Conservation (phyloP, 2,113 vertebrate species). For the Climacteris rufus region DNA sequence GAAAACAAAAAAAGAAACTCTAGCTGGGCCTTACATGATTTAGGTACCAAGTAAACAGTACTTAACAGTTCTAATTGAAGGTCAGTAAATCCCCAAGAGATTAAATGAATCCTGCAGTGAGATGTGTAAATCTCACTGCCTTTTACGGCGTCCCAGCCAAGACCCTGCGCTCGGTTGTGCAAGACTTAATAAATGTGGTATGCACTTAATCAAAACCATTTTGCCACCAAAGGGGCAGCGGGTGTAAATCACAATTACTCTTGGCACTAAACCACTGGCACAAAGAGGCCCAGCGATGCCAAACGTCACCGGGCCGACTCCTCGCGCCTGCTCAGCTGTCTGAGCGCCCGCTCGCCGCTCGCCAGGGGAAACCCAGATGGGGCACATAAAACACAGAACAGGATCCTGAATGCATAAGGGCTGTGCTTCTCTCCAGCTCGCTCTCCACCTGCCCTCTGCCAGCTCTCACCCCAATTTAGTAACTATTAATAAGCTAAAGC, state of each 20-base stretch:
- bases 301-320: conserved; percentile 51
- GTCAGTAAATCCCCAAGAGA: conserved; percentile 82
- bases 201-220: conserved; percentile 84
- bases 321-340: conserved; percentile 54
- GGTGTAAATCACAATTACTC: conserved; percentile 80
- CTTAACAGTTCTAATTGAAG: conserved; percentile 82
- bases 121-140: conserved; percentile 76
- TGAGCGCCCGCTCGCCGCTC: conserved; percentile 41
- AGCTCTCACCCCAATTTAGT: conserved; percentile 55
- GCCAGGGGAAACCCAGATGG: conserved; percentile 57
- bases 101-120: conserved; percentile 77
- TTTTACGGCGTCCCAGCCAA: conserved; percentile 67
- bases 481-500: conserved; percentile 58
- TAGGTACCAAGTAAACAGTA: conserved; percentile 79
- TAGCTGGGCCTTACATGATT: conserved; percentile 65
- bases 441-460: conserved; percentile 34
- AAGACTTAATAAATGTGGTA: conserved; percentile 79
- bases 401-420: neutral
- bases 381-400: conserved; percentile 38
- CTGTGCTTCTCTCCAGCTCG: neutral
- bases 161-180: conserved; percentile 58
- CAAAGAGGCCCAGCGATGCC: conserved; percentile 67
- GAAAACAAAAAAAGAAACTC: conserved; percentile 70
- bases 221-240: conserved; percentile 74
- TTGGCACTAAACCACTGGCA: conserved; percentile 74